Percentiles rank a stretch among this genome's conserved stretches.
phyloP scores from a whole-genome alignment of 2,113 vertebrate species.

The Tachuris rubrigastra region DNA sequence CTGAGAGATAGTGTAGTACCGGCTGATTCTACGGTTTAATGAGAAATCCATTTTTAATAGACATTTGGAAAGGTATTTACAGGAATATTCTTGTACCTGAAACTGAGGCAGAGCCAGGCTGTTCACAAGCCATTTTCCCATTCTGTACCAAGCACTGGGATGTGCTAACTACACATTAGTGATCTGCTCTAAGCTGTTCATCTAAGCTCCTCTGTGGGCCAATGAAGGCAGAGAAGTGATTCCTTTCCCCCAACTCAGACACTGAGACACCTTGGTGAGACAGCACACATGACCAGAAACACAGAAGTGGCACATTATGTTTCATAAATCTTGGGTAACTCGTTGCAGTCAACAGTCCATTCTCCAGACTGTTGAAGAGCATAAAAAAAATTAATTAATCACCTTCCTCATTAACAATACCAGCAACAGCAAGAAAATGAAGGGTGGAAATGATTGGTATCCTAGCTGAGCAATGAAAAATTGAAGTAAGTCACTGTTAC shows the following conservation, averaged over 20 bases:
- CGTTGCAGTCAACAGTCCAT: background rate
- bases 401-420: background rate
- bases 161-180: background rate
- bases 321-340: background rate
- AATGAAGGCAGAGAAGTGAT: background rate
- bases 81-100: background rate
- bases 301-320: background rate
- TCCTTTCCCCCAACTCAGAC: background rate
- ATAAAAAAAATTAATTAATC: background rate
- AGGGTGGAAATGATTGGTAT: background rate
- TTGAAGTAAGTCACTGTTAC: rapidly evolving
- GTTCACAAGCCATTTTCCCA: background rate
- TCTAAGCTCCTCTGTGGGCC: background rate
- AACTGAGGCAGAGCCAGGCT: background rate
- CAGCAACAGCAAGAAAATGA: background rate
- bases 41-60: background rate
- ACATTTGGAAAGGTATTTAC: background rate
- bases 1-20: background rate
- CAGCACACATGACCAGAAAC: background rate
- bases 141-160: background rate
- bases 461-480: background rate
- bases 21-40: background rate
- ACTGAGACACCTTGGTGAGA: background rate
- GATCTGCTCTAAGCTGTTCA: background rate
- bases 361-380: background rate